A percentile compares a stretch with the other conserved stretches of the same genome.
Evolutionary conservation across 2,797 vertebrate species (phyloP).

Genomic region (Hylomyscus alleni): DNA sequence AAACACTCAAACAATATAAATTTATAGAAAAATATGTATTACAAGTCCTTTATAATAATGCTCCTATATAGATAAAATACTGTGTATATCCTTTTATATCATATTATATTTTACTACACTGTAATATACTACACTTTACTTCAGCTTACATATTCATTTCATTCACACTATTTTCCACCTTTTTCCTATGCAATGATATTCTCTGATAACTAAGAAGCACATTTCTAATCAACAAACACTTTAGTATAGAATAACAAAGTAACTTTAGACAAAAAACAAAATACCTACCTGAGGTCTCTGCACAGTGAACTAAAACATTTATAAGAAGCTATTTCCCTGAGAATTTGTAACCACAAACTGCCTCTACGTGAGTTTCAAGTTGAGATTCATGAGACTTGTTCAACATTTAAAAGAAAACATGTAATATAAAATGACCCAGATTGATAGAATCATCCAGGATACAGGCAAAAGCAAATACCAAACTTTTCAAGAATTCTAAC

Average conservation of each 20-base stretch:
- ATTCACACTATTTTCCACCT: conserved; percentile 52
- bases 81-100: neutral
- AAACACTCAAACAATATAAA: conserved; percentile 55
- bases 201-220: neutral
- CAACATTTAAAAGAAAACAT: conserved; percentile 10
- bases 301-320: conserved; percentile 31
- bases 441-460: neutral
- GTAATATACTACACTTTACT: neutral
- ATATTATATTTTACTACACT: neutral
- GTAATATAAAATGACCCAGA: neutral
- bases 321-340: neutral
- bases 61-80: conserved; percentile 16
- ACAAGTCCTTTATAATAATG: neutral
- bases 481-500: neutral
- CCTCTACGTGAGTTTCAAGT: neutral
- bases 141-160: conserved; percentile 2
- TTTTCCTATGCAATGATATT: conserved; percentile 44
- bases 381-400: neutral
- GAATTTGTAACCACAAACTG: conserved; percentile 23
- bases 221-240: neutral
- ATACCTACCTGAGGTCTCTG: neutral
- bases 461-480: neutral
- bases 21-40: conserved; percentile 9
- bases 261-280: conserved; percentile 9
- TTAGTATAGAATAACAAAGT: conserved; percentile 13